Conservation (phyloP, 2,113 vertebrate species). For the Orycteropus afer region DNA sequence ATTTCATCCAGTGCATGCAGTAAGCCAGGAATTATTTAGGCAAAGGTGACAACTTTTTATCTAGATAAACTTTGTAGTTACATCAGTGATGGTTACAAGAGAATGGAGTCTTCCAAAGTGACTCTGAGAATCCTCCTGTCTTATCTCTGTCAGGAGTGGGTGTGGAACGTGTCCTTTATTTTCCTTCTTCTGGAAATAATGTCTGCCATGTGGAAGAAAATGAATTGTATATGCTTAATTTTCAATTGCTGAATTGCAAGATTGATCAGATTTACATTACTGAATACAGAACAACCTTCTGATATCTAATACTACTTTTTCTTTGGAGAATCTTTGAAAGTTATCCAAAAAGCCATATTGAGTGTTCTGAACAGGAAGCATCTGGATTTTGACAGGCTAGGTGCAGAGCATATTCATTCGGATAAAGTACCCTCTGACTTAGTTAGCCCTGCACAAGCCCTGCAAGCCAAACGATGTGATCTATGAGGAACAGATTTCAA, state of each 20-base stretch:
- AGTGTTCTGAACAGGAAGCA: background rate
- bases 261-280: background rate
- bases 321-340: conserved; percentile 19
- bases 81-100: background rate
- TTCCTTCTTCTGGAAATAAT: background rate
- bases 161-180: fast-evolving
- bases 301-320: background rate
- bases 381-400: background rate
- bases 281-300: background rate
- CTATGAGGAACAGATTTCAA: background rate
- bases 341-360: background rate
- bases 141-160: background rate
- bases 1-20: background rate
- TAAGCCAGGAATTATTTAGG: background rate
- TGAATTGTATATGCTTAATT: background rate
- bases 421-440: background rate
- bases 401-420: background rate
- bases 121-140: background rate
- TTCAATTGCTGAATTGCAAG: background rate
- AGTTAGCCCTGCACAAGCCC: background rate
- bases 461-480: background rate
- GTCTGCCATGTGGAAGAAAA: background rate
- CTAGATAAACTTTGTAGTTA: background rate
- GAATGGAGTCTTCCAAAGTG: background rate
- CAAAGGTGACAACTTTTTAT: too few species aligned